Evolutionary conservation across 1,140 invertebrate species (phyloP), one percentile per base, ranked within the genome.

Genomic region (Bombus impatiens): DNA sequence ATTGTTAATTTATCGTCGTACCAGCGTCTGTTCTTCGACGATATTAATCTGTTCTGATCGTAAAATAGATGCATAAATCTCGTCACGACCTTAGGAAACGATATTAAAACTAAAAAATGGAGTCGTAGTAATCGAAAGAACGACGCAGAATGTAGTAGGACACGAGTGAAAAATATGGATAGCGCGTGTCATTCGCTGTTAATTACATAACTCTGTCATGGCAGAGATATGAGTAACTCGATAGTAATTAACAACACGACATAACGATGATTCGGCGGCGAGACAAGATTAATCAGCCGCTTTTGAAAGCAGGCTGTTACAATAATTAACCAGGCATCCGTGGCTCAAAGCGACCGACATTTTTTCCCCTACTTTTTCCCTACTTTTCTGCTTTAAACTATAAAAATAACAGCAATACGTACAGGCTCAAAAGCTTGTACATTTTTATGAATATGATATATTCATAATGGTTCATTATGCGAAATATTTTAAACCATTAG

Each of bases 1-100:
- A 74, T 72, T 35, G 68, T 82, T 72, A 82, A 72, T 74, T 72
- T 72, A 82, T 82, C 68, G 68, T 15, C 35, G 37, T 22, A 1
- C 2, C 44, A 15, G 9, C 18, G 47, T 28, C 37, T 22, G 37
- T 71, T 4, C 15, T 13, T 1, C 25, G 15, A 10, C 15, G 25
- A 53, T 47, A 37, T 59, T 47, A 68, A 72, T 72, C 35, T 9
- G 18, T 28, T 15, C 2, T 25, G 67, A 71, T 40, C 67, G 44
- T 35, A 10, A 28, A 47, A 68, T 18, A 25, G 59, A 70, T 35
- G 22, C 12, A 28, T 68, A 80, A 80, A 70, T 80, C 78, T 65
- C n/a, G 1, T 8, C 9, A 0, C 18, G 6, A 65, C 9, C 59
- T 42, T 15, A 42, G 28, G 42, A 22, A 68, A 68, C 42, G 77